These are phyloP conservation scores for Aphodius sticticus DNA, from an alignment of 2,888 invertebrate species.

Conservation along the genomic window DNA sequence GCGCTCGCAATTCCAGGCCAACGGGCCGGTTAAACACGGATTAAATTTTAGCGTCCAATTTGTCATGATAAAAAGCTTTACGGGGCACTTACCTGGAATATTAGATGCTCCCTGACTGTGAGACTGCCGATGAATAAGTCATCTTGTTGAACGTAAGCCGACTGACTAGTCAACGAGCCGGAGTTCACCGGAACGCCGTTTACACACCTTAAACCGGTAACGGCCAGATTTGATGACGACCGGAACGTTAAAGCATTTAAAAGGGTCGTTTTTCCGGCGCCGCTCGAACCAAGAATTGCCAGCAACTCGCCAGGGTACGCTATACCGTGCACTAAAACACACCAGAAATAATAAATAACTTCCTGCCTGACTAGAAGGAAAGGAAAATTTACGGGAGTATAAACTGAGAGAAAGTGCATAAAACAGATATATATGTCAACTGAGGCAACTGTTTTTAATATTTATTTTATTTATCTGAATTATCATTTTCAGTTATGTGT, in stretches of 20 bases:
- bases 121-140: slow-evolving; percentile 91
- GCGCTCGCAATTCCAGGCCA: background rate
- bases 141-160: slow-evolving; percentile 94
- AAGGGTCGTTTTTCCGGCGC: slow-evolving; percentile 94
- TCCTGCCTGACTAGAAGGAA: background rate
- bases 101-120: slow-evolving; percentile 88
- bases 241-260: slow-evolving; percentile 88
- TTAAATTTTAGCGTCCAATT: slow-evolving; percentile 1
- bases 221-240: slow-evolving; percentile 73
- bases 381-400: background rate
- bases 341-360: no score
- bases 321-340: slow-evolving; percentile 74
- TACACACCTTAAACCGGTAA: slow-evolving; percentile 67
- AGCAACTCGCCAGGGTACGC: slow-evolving; percentile 87
- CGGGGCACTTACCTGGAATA: slow-evolving; percentile 73
- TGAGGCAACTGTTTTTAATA: background rate
- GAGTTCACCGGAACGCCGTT: slow-evolving; percentile 82
- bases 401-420: background rate
- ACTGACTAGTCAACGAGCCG: slow-evolving; percentile 76
- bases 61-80: slow-evolving; percentile 6
- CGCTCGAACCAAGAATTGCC: slow-evolving; percentile 89
- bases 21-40: background rate
- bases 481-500: no score
- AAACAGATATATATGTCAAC: background rate
- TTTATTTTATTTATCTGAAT: no score